A percentile compares a stretch with the other conserved stretches of the same genome.
phyloP scores from a whole-genome alignment of 2,113 vertebrate genomes.

The Nansenia antarctica region DNA sequence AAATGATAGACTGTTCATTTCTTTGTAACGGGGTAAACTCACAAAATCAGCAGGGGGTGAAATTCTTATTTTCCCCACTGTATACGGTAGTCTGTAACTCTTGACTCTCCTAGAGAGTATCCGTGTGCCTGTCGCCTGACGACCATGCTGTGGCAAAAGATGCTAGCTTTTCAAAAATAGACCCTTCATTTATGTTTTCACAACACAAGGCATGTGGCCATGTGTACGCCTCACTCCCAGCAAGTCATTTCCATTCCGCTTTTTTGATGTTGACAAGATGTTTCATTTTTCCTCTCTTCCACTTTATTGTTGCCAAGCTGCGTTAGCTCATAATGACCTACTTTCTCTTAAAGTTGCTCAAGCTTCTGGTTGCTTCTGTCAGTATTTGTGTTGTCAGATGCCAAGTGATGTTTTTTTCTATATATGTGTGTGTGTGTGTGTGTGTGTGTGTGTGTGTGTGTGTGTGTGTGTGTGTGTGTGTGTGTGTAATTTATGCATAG shows the following conservation, averaged over 20 bases:
- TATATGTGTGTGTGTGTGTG: background rate
- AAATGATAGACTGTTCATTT: too few species aligned
- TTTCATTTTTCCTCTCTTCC: background rate
- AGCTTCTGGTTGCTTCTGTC: background rate
- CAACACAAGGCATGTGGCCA: conserved; percentile 3
- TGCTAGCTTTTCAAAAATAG: conserved; percentile 25
- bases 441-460: conserved; percentile 1
- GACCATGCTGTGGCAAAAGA: conserved; percentile 35
- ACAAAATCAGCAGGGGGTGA: too few species aligned
- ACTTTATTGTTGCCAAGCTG: conserved; percentile 7
- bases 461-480: too few species aligned
- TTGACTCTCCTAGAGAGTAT: conserved; percentile 18
- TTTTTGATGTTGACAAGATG: conserved; percentile 1
- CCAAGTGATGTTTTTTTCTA: background rate
- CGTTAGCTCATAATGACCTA: conserved; percentile 17
- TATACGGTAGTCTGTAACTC: conserved; percentile 31
- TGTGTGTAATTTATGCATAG: too few species aligned
- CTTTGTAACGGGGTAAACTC: too few species aligned
- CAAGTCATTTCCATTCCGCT: background rate
- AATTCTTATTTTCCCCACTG: too few species aligned
- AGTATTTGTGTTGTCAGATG: too few species aligned
- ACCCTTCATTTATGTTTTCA: conserved; percentile 28
- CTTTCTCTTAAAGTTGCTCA: background rate
- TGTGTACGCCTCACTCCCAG: conserved; percentile 2
- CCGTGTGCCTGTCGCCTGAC: conserved; percentile 21